Base-by-base conservation (phyloP, 2,888 invertebrate genomes). In the Halictus quadricinctus region DNA sequence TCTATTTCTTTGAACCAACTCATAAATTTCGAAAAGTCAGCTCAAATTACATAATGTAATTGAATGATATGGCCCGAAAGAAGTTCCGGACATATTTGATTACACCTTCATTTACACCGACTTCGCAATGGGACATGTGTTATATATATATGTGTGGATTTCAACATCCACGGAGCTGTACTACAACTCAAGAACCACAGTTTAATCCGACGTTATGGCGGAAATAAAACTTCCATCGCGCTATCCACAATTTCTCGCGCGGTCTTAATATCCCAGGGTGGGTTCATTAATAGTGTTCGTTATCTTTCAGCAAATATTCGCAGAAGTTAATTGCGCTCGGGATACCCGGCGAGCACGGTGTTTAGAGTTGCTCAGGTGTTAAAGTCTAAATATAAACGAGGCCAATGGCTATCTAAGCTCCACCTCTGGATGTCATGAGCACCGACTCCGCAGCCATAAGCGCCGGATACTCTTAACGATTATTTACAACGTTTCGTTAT, bases 401-500 rank as follows among this genome's bases (percentile, higher is more conserved):
- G 21, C 50, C 41, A 58, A 48, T 50, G 36, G 3, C 66, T 58
- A 48, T 58, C 21, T 36, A 21, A 72, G 36, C 10, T 43, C 10
- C n/a, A 54, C 3, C 54, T 21, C 54, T 36, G 54, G 54, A n/a
- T 43, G 36, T 48, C 18, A 73, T 54, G 69, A 54, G 78, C 70
- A 36, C 58, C 72, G 46, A n/a, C n/a, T 10, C 54, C 21, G 54
- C 54, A 54, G 21, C 54, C 21, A 54, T 54, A 54, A 54, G 21
- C 54, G 10, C 54, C 54, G 60, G 58, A 72, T 60, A 72, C 25
- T 5, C 66, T 72, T n/a, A 46, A 50, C 73, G 60, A 70, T 83
- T 84, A 81, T 83, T 83, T 74, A 76, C 66, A 79, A 29, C 66
- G 29, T 81, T 81, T 84, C 50, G 46, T 76, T 82, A 66, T 21